Evolutionary conservation across 2,888 invertebrate genomes (phyloP), one percentile per base, ranked within the genome.

Genomic region (Allophyes oxyacanthae): DNA sequence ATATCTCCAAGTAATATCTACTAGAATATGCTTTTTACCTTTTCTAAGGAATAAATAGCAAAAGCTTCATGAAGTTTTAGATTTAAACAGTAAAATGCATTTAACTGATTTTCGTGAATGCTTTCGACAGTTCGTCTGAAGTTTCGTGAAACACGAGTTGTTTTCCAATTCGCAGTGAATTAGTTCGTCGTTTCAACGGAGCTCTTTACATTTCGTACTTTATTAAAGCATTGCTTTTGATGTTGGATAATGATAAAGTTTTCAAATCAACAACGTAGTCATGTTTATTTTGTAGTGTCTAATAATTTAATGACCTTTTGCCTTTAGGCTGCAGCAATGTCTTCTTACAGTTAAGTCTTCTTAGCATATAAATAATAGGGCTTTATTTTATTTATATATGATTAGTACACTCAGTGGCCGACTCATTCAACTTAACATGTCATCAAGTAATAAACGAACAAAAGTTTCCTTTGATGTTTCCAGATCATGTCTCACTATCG

Each of bases 81-180:
- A 32, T 32, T 34, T 38, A 7, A 1, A 25, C 10, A n/a, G 26
- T 30, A 26, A 4, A n/a, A 9, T 34, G 41, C 9, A 42, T 44
- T 57, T 44, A 40, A 32, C 13, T 44, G 45, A 40, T 38, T 56
- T 43, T 14, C 44, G 20, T 49, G 44, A 51, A 64, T 34, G 40
- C 40, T 64, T 52, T 52, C 15, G 30, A 32, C 28, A 49, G 34
- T 43, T 32, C 1, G 20, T 44, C n/a, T 6, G 40, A 43, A 58
- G 65, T 71, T 70, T 34, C 48, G 38, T 37, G 52, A 58, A 66
- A 64, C 46, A 28, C 14, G 36, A 43, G 30, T 30, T 34, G 62
- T 36, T 62, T 61, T 48, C 37, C 45, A 9, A 70, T 45, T 52
- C 48, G 30, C 1, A 25, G 43, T 70, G 45, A 50, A 56, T 48